Conservation (phyloP, 2,888 invertebrate genomes). For the Carpatolechia fugitivella region DNA sequence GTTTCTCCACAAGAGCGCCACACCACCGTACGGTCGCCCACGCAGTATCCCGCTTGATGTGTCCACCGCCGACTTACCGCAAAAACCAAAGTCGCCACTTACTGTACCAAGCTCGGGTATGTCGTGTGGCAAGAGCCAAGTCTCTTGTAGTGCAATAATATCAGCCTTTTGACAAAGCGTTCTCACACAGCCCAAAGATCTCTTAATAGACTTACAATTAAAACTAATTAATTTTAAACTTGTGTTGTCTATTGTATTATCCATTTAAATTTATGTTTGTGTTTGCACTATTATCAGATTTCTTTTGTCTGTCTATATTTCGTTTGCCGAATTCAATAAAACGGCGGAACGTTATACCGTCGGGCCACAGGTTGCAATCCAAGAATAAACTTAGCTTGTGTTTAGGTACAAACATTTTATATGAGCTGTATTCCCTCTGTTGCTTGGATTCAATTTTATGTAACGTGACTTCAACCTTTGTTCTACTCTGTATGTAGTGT, state of each 20-base stretch:
- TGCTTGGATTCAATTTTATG: constrained; percentile 14
- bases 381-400: constrained; percentile 13
- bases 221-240: constrained; percentile 9
- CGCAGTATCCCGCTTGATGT: constrained; percentile 5
- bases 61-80: constrained; percentile 16
- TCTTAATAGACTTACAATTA: constrained; percentile 15
- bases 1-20: constrained; percentile 15
- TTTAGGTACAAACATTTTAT: constrained; percentile 16
- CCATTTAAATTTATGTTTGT: neutral
- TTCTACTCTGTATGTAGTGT: constrained; percentile 10
- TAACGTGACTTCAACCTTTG: constrained; percentile 7
- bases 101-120: constrained; percentile 7
- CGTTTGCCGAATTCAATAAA: constrained; percentile 14
- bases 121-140: constrained; percentile 16
- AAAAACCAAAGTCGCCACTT: constrained; percentile 8
- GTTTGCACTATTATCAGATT: neutral
- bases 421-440: constrained; percentile 14
- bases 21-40: constrained; percentile 16
- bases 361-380: constrained; percentile 17
- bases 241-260: constrained; percentile 1
- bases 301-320: neutral
- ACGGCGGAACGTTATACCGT: constrained; percentile 17
- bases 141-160: constrained; percentile 11
- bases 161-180: constrained; percentile 6
- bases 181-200: constrained; percentile 11